These are phyloP conservation scores for Poecilia latipinna DNA, from an alignment of 2,113 vertebrate genomes.

Conservation along the genomic window DNA sequence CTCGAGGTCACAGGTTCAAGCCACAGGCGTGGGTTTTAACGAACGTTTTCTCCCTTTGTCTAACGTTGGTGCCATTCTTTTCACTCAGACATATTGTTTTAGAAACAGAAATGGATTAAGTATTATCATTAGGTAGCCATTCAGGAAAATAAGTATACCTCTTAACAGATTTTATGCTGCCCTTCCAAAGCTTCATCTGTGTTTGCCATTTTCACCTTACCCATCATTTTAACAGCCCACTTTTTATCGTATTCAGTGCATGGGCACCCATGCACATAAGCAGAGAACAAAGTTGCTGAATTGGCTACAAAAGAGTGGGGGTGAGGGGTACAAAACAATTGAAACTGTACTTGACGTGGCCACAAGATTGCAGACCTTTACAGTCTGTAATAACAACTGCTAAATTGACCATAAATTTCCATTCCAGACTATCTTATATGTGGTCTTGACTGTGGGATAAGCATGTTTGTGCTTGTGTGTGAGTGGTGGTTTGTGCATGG, in stretches of 20 bases:
- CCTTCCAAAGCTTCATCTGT: conserved; percentile 44
- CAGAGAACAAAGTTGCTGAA: conserved; percentile 41
- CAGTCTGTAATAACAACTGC: conserved; percentile 50
- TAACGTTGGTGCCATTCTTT: conserved; percentile 31
- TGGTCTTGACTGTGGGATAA: conserved; percentile 7
- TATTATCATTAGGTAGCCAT: conserved; percentile 56
- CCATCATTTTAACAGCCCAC: conserved; percentile 27
- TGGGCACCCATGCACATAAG: conserved; percentile 46
- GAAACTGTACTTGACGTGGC: conserved; percentile 48
- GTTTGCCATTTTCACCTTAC: conserved; percentile 44
- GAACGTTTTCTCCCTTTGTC: conserved; percentile 40
- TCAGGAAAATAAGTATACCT: conserved; percentile 59
- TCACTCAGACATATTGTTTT: conserved; percentile 45
- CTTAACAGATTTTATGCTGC: conserved; percentile 29
- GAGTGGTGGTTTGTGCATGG: neutral
- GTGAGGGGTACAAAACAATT: conserved; percentile 16
- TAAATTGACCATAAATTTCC: conserved; percentile 63
- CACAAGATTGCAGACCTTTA: conserved; percentile 45
- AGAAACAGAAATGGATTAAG: conserved; percentile 43
- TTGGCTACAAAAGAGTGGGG: conserved; percentile 25
- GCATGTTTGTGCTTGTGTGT: neutral
- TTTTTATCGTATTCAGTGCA: conserved; percentile 45
- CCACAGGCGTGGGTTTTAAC: conserved; percentile 25
- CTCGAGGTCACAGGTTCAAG: conserved; percentile 51
- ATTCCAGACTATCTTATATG: conserved; percentile 50